Conservation (phyloP, 2,797 vertebrate genomes). For the Trichosurus vulpecula region DNA sequence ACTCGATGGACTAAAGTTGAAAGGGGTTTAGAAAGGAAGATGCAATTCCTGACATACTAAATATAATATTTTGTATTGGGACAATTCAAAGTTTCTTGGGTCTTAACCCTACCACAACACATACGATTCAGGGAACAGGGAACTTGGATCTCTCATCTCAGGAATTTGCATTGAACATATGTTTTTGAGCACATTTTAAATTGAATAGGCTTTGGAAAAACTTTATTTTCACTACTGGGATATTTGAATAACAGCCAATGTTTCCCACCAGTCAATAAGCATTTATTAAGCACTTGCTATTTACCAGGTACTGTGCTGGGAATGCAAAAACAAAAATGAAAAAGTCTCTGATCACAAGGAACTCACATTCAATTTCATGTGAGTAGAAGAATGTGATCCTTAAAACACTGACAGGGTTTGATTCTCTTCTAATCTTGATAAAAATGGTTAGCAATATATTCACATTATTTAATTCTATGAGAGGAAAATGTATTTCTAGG, state of each 20-base stretch:
- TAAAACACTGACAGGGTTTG: neutral
- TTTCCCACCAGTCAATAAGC: neutral
- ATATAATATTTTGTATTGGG: conserved; percentile 30
- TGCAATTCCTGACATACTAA: neutral
- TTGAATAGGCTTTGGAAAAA: neutral
- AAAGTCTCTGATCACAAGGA: neutral
- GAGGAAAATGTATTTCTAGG: neutral
- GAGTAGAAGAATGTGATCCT: neutral
- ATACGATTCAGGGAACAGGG: conserved; percentile 37
- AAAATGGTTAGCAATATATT: neutral
- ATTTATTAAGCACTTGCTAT: neutral
- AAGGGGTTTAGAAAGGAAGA: conserved; percentile 11
- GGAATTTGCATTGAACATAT: conserved; percentile 16
- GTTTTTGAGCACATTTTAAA: conserved; percentile 27
- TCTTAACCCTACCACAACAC: conserved; percentile 26
- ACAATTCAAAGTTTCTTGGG: conserved; percentile 35
- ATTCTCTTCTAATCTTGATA: neutral
- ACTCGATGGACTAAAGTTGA: neutral
- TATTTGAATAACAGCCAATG: neutral
- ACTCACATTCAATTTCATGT: neutral
- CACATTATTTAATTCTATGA: neutral
- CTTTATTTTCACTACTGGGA: neutral
- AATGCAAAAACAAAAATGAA: neutral
- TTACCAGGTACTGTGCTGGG: neutral
- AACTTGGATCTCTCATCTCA: conserved; percentile 47